phyloP scores from a whole-genome alignment of 2,888 invertebrate genomes.

The Sympetrum striolatum region DNA sequence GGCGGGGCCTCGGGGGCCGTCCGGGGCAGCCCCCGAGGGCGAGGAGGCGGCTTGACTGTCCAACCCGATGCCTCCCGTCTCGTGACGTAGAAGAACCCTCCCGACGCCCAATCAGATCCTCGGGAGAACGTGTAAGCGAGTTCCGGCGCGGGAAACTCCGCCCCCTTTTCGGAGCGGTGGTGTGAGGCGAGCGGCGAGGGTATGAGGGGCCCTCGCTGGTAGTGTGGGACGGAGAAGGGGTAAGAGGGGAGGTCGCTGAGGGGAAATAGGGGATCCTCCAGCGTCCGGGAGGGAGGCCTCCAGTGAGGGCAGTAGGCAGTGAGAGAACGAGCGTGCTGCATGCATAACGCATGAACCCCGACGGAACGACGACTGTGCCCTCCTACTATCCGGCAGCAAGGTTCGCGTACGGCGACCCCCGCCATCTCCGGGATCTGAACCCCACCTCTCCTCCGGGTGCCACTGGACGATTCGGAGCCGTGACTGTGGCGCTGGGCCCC shows the following conservation, averaged over 20 bases:
- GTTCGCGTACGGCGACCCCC: constrained; percentile 44
- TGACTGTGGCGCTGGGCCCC: constrained; percentile 47
- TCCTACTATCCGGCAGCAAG: constrained; percentile 51
- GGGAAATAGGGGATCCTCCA: constrained; percentile 55
- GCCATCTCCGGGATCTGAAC: constrained; percentile 44
- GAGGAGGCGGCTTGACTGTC: not conserved
- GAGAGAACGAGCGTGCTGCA: constrained; percentile 58
- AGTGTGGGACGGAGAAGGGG: not conserved
- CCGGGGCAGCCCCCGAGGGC: constrained; percentile 50
- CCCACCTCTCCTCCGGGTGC: constrained; percentile 35
- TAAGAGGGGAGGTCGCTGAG: constrained; percentile 48
- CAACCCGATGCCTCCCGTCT: constrained; percentile 46
- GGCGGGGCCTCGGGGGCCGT: constrained; percentile 47
- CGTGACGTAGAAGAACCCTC: constrained; percentile 52
- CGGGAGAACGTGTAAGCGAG: constrained; percentile 53
- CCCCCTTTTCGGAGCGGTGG: constrained; percentile 50
- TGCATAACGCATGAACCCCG: constrained; percentile 67
- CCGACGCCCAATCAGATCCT: constrained; percentile 56
- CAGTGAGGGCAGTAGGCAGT: constrained; percentile 49
- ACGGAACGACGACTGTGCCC: constrained; percentile 38
- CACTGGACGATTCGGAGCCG: constrained; percentile 45
- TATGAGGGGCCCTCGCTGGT: constrained; percentile 56
- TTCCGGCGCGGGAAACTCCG: constrained; percentile 53
- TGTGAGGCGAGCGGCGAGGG: constrained; percentile 47
- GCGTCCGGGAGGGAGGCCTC: constrained; percentile 52